phyloP scores from a whole-genome alignment of 37 sponge, comb jelly and placozoan species.

The Ianthella basta region DNA sequence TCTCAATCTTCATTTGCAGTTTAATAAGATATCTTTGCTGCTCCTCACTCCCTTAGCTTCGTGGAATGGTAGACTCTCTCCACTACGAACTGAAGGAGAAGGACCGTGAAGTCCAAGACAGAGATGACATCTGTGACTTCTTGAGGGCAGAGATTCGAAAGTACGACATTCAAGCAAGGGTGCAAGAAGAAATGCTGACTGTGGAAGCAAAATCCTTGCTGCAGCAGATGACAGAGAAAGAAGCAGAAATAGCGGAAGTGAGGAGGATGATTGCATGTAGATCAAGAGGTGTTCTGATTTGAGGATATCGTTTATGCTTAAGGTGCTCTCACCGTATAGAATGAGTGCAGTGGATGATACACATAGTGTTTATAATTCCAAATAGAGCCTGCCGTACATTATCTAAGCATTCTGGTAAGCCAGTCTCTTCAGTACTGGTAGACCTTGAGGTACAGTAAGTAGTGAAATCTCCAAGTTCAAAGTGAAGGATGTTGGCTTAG shows the following conservation, averaged over 20 bases:
- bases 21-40: too few species aligned
- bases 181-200: constrained; percentile 6
- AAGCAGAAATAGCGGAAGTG: not conserved
- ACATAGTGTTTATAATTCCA: too few species aligned
- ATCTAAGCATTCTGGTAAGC: too few species aligned
- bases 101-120: not conserved
- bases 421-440: too few species aligned
- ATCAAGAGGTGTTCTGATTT: too few species aligned
- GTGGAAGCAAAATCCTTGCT: constrained; percentile 2
- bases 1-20: not conserved
- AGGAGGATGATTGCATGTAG: too few species aligned
- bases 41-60: not conserved
- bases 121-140: constrained; percentile 22
- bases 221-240: constrained; percentile 6
- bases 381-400: too few species aligned
- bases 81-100: constrained; percentile 4
- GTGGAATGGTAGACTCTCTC: not conserved
- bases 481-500: too few species aligned
- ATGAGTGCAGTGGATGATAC: too few species aligned
- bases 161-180: not conserved
- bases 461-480: too few species aligned
- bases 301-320: not conserved
- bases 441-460: too few species aligned
- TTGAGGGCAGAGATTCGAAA: constrained; percentile 18
- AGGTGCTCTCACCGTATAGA: too few species aligned